Evolutionary conservation across 2,888 invertebrate species (phyloP).

Genomic region (Morpho achilles): DNA sequence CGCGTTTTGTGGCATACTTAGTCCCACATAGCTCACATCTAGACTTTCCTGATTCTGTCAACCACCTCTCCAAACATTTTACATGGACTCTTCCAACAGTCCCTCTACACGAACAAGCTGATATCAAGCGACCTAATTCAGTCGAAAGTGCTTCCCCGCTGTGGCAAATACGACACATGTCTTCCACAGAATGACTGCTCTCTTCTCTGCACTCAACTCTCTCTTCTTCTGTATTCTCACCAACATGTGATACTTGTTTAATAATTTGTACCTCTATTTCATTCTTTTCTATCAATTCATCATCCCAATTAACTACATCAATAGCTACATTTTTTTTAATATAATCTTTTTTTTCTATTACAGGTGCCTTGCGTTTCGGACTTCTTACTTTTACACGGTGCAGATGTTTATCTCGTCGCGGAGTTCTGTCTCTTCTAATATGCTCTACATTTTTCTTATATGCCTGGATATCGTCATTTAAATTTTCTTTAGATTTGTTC

Average conservation of each 20-base stretch:
- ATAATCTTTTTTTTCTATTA: constrained; percentile 32
- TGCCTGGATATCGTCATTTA: constrained; percentile 19
- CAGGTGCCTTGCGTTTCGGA: constrained; percentile 45
- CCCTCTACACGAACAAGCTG: constrained; percentile 76
- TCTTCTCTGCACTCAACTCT: constrained; percentile 23
- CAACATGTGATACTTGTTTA: constrained; percentile 26
- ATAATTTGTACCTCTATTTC: constrained; percentile 24
- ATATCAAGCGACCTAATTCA: constrained; percentile 60
- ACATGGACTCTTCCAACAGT: constrained; percentile 86
- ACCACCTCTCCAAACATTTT: constrained; percentile 86
- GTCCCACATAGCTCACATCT: constrained; percentile 87
- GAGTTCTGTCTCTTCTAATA: constrained; percentile 35
- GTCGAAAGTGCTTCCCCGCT: constrained; percentile 51
- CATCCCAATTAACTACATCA: constrained; percentile 42
- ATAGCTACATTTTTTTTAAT: constrained; percentile 29
- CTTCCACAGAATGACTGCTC: constrained; percentile 54
- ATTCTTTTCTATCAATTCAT: constrained; percentile 40
- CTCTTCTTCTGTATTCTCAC: constrained; percentile 34
- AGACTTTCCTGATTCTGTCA: constrained; percentile 85
- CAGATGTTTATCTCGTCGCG: constrained; percentile 44
- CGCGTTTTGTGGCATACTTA: constrained; percentile 81
- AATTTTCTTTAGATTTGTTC: constrained; percentile 16
- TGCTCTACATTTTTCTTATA: constrained; percentile 26
- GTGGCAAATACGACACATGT: constrained; percentile 72
- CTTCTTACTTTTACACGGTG: constrained; percentile 64